Percentiles rank a stretch among this genome's conserved stretches.
Conservation (phyloP, 2,888 invertebrate species). For the Enoplolaimus lenunculus region DNA sequence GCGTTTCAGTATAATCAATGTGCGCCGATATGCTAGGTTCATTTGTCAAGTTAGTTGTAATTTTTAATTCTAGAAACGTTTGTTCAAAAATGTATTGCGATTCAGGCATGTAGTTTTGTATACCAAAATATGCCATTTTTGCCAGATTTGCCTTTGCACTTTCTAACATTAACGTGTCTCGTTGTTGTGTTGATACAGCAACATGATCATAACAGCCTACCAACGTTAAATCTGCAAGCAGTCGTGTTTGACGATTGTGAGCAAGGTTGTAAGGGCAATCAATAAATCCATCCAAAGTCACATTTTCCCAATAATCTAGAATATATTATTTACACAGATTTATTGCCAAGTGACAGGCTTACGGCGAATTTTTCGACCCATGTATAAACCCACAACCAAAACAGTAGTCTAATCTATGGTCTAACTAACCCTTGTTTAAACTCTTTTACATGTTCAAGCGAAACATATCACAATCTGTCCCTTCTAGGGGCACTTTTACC, state of each 20-base stretch:
- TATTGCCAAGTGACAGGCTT: too few relatives aligned
- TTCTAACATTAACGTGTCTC: constrained; percentile 70
- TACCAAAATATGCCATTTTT: constrained; percentile 82
- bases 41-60: constrained; percentile 63
- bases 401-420: too few relatives aligned
- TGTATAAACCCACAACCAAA: too few relatives aligned
- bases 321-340: too few relatives aligned
- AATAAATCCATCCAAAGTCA: constrained; percentile 75
- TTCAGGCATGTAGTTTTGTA: constrained; percentile 76
- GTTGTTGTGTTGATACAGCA: constrained; percentile 52
- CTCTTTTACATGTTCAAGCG: too few relatives aligned
- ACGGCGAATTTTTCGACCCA: too few relatives aligned
- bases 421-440: too few relatives aligned
- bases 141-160: constrained; percentile 88
- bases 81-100: constrained; percentile 61
- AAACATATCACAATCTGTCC: too few relatives aligned
- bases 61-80: constrained; percentile 83
- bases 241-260: constrained; percentile 84
- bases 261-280: constrained; percentile 82
- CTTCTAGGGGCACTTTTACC: too few relatives aligned
- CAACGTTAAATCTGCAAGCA: constrained; percentile 85
- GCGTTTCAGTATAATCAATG: constrained; percentile 61
- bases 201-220: constrained; percentile 80
- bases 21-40: too few relatives aligned
- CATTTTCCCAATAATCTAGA: constrained; percentile 62